Evolutionary conservation across 2,797 vertebrate genomes (phyloP).

Genomic region (Acomys russatus): DNA sequence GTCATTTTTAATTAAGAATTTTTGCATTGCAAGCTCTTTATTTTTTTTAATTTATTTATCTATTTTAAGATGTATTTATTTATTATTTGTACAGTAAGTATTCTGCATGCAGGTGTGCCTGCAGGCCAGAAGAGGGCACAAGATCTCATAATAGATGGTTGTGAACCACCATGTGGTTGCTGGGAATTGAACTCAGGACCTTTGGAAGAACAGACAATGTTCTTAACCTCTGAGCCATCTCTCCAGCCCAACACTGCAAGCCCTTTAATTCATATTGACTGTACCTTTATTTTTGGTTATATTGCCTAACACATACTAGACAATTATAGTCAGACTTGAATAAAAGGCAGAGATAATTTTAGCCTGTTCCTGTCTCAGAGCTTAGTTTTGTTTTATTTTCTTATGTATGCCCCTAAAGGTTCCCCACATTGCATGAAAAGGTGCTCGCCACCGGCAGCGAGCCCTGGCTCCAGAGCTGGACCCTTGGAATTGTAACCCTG

Average conservation of each 20-base stretch:
- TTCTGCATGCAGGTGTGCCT: too few relatives aligned
- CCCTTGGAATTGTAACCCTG: background rate
- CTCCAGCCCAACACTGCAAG: background rate
- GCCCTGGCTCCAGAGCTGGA: background rate
- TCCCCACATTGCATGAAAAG: background rate
- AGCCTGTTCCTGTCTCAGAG: background rate
- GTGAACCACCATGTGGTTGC: too few relatives aligned
- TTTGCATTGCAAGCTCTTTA: background rate
- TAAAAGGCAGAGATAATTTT: background rate
- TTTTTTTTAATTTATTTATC: too few relatives aligned
- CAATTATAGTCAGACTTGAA: slow-evolving; percentile 4
- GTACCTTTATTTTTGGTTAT: slow-evolving; percentile 15
- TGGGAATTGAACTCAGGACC: too few relatives aligned
- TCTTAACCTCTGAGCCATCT: too few relatives aligned
- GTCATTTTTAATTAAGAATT: background rate
- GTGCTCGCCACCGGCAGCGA: background rate
- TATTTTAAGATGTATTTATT: too few relatives aligned
- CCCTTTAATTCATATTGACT: background rate
- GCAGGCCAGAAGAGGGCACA: too few relatives aligned
- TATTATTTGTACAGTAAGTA: too few relatives aligned
- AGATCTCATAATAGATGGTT: too few relatives aligned
- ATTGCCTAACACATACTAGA: slow-evolving; percentile 5
- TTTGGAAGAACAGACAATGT: too few relatives aligned
- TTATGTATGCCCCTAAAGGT: background rate
- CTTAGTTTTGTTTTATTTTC: slow-evolving; percentile 8